Conservation (phyloP, 2,888 invertebrate genomes). For the Drosophila rubida region DNA sequence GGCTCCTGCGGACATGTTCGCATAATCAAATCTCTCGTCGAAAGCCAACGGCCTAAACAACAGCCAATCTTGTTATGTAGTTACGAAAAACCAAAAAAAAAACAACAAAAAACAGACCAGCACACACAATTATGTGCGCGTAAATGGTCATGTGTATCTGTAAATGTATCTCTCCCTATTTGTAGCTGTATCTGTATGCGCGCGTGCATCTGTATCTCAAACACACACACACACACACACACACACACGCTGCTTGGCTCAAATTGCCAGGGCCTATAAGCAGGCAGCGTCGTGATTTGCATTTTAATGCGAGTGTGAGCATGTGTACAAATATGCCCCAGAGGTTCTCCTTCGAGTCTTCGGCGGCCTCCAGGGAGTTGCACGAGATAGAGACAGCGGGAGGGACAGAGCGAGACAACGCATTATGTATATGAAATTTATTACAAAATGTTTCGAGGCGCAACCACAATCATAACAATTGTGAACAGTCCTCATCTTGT, state of each 20-base stretch:
- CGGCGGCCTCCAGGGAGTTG: background rate
- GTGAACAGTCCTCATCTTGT: constrained; percentile 26
- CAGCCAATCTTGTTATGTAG: constrained; percentile 42
- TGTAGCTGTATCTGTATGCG: constrained; percentile 44
- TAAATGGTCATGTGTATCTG: constrained; percentile 43
- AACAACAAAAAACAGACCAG: constrained; percentile 7
- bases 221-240: too few species aligned
- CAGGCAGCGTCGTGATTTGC: constrained; percentile 70
- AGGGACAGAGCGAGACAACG: background rate
- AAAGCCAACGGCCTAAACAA: constrained; percentile 47
- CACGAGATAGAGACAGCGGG: background rate
- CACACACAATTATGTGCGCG: constrained; percentile 51
- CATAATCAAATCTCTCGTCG: constrained; percentile 44
- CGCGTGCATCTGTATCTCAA: constrained; percentile 60
- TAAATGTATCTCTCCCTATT: constrained; percentile 45
- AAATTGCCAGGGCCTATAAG: constrained; percentile 63
- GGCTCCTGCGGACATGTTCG: constrained; percentile 27
- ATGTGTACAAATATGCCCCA: constrained; percentile 48
- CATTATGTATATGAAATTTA: constrained; percentile 42
- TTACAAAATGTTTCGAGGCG: constrained; percentile 30
- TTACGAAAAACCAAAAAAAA: constrained; percentile 24
- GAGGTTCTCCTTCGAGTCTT: constrained; percentile 37
- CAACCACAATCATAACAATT: constrained; percentile 30
- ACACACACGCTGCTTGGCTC: too few species aligned
- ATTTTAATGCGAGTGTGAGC: constrained; percentile 63